phyloP scores from a whole-genome alignment of 2,797 vertebrate species.

The Pristis pectinata region DNA sequence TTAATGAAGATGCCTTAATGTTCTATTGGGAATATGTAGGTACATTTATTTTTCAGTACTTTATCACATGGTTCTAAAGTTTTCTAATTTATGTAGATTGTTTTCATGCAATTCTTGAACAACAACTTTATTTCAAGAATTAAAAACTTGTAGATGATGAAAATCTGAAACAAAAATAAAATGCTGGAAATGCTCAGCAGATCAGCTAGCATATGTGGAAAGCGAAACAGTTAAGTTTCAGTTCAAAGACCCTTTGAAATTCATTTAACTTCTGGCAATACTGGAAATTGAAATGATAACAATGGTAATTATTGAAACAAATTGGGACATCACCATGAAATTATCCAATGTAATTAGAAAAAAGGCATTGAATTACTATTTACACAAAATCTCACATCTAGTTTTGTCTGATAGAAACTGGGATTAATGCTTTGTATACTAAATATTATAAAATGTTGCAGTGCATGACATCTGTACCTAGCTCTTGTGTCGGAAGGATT shows the following conservation, averaged over 20 bases:
- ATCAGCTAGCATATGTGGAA: too few relatives aligned
- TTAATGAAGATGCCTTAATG: background rate
- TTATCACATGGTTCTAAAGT: background rate
- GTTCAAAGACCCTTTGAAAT: too few relatives aligned
- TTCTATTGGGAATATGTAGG: background rate
- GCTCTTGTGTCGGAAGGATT: background rate
- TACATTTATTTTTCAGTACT: too few relatives aligned
- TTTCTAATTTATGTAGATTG: background rate
- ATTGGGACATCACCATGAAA: background rate
- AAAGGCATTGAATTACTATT: too few relatives aligned
- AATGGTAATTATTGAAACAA: background rate
- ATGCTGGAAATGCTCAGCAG: too few relatives aligned
- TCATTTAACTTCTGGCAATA: background rate
- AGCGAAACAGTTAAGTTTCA: too few relatives aligned
- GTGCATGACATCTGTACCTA: background rate
- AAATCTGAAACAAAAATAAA: too few relatives aligned
- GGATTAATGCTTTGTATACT: background rate
- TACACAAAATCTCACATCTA: background rate
- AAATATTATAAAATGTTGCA: background rate
- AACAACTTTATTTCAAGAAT: too few relatives aligned
- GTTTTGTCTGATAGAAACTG: background rate
- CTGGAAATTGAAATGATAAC: background rate
- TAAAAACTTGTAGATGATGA: too few relatives aligned
- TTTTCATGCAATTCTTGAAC: background rate
- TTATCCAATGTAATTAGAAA: background rate